Base-by-base conservation (phyloP, 1,140 invertebrate genomes). In the Caenorhabditis inopinata region DNA sequence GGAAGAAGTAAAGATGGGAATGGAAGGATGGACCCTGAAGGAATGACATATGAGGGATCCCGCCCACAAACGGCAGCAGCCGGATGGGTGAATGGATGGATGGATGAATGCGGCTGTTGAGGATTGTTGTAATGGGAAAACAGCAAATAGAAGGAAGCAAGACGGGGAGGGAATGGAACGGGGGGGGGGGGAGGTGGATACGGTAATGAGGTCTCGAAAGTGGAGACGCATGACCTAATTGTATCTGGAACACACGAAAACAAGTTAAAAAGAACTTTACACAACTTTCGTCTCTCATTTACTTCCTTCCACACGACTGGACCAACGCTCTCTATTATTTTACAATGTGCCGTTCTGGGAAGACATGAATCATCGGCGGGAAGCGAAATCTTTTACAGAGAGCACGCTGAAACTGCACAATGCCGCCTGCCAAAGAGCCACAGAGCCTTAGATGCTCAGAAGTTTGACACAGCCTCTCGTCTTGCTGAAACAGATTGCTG, bases 31-130 rank as follows among this genome's bases (percentile, higher is more conserved):
- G n/a, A n/a, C 47, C 74, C 42, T 27, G 51, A 58, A 29, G 27
- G 58, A 68, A 68, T 68, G 58, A 68, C 58, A 68, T 68, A 68
- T 68, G 58, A 68, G 58, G 58, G 58, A 68, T 68, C 58, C 58
- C 58, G 58, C 58, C 58, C 58, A 68, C 58, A 68, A 68, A 68
- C 58, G 58, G 58, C 32, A 42, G 51, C 51, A 42, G 51, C 51
- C 51, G 32, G 29, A 68, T 42, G 58, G 58, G 25, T 23, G 32
- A 32, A 38, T 42, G 14, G n/a, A n/a, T 32, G 27, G 27, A 58
- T 58, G 32, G 32, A 42, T 42, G 74, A 27, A 48, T 47, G 42
- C 74, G 45, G 74, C 45, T 75, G 45, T 49, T 75, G 27, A 11
- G 27, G 23, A 21, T 1, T 47, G 47, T 47, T 49, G 42, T 32